Percentiles rank a stretch among this genome's conserved stretches.
These are phyloP conservation scores for Chamaetylas fuelleborni DNA, from an alignment of 2,113 vertebrate species.

Conservation along the genomic window DNA sequence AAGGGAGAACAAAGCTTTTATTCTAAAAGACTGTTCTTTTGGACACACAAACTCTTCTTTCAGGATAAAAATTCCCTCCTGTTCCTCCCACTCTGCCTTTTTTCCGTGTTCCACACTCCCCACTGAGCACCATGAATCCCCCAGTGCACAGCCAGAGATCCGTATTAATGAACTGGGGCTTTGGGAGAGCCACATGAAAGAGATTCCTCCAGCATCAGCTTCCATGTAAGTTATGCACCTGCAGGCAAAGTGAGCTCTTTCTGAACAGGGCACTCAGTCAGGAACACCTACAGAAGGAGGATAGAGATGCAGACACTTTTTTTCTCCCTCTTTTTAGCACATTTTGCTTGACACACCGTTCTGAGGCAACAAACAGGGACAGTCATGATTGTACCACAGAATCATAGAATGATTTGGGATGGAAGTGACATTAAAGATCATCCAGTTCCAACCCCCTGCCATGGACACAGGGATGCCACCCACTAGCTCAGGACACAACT, in stretches of 20 bases:
- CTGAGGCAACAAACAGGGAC: background rate
- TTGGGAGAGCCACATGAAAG: background rate
- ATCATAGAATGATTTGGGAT: background rate
- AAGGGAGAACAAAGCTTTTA: background rate
- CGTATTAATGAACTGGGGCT: conserved; percentile 29
- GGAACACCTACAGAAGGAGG: background rate
- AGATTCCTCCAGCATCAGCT: background rate
- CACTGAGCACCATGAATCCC: background rate
- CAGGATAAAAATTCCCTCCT: background rate
- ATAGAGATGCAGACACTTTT: background rate
- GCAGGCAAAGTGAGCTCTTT: background rate
- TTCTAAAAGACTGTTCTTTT: background rate
- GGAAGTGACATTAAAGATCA: background rate
- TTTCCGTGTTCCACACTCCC: background rate
- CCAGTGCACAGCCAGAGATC: background rate
- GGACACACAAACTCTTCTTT: background rate
- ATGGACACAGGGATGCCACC: background rate
- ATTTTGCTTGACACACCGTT: background rate
- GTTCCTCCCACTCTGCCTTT: background rate
- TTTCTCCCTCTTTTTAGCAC: background rate
- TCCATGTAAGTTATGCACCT: conserved; percentile 2
- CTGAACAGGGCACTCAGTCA: background rate
- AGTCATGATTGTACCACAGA: rapidly evolving
- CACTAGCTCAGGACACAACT: background rate
- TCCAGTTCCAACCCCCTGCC: background rate